Evolutionary conservation across 2,113 vertebrate genomes (phyloP), one percentile per base, ranked within the genome.

Genomic region (Natator depressus): DNA sequence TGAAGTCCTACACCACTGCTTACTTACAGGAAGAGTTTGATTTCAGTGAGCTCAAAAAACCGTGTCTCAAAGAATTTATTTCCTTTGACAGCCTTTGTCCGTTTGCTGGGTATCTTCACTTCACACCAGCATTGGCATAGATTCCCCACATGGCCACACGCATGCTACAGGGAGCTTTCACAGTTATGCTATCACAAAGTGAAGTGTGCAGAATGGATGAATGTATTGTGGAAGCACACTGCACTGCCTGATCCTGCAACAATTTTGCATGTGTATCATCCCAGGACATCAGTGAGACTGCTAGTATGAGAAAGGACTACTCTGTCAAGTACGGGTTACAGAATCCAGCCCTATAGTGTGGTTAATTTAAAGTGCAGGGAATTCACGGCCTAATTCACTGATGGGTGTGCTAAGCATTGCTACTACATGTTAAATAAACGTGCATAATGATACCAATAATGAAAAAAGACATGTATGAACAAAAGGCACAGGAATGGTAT

Each of bases 401-500:
- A 51, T 25, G 42, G 8, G 42, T 10, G 27, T 31, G 38, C 53
- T 83, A 83, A 90, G 72, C 51, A 13, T 50, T 42, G 54, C 78
- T 11, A 35, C 55, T 86, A 38, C 20, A 31, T 57, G 83, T 59
- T 2, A 49, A 88, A 91, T 62, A 84, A 93, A 89, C 11, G 29
- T 93, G 35, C 47, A 89, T 46, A 62, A 38, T 87, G 62, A 72
- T 80, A 54, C 72, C 90, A 13, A 88, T 59, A 46, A 50, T 22
- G 14, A 85, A 54, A 93, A 42, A 2, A 4, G 78, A 10, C 13
- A 2, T 94, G 47, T 53, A 75, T 50, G 86, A 91, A 78, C 49
- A 80, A 84, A 62, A 38, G 96, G 46, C 7, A 0, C 14, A 24
- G 90, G 95, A 78, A 98, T 96, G 96, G 97, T 94, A 97, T 96